Evolutionary conservation across 2,888 invertebrate genomes (phyloP), one percentile per base, ranked within the genome.

Genomic region (Branchinecta sandiegonensis): DNA sequence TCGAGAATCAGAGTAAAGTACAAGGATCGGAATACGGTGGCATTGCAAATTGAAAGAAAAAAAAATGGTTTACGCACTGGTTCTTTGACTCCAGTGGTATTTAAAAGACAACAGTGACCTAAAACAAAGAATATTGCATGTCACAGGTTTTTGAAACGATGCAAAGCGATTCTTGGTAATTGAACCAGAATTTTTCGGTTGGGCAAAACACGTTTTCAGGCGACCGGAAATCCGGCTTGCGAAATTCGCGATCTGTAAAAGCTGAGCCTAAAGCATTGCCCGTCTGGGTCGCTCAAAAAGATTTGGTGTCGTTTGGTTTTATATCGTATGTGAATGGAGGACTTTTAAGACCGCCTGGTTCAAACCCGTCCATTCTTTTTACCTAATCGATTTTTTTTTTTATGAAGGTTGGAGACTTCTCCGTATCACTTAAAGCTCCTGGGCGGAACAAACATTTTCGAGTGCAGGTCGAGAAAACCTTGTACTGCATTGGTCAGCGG

Each of bases 401-500:
- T 66, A 79, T 81, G 46, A 81, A 97, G 96, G 88, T 93, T 82
- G 99, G 97, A 73, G 97, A 99, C 81, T 95, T 88, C 81, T 96
- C 96, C 13, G 95, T 99, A 74, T 96, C 97, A 67, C 82, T 99
- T 77, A 96, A 97, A 81, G 97, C 97, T 66, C 91, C 94, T 65
- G 92, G 91, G 46, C 88, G 96, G 74, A 99, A 99, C 83, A 99
- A 99, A 79, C 99, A 99, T 81, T 99, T 99, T 83, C 88, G 96
- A 77, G 95, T 99, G 76, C 94, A 94, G 79, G 94, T 94, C 72
- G 92, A 92, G 78, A 89, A 89, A 74, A 86, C 87, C 72, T 84
- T 92, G 74, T 94, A 93, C 80, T 92, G 93, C 81, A 99, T 99
- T 81, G 99, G 99, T 65, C 95, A 95, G 82, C 89, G 97, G 77